Conservation (phyloP, 2,888 invertebrate species). For the Dryobotodes eremita region DNA sequence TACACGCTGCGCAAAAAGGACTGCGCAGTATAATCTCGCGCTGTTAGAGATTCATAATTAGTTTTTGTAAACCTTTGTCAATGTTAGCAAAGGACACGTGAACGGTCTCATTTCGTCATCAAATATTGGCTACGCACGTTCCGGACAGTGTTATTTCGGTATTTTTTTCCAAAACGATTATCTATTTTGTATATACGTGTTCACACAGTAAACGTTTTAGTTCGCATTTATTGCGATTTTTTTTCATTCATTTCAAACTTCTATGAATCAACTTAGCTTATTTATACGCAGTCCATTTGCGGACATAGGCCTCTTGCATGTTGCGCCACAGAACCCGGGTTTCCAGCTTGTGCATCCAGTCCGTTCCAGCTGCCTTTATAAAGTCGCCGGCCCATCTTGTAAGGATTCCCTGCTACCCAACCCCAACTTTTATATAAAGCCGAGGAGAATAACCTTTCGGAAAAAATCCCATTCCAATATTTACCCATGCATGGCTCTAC, state of each 20-base stretch:
- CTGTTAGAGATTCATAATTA: constrained; percentile 66
- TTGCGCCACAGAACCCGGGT: neutral
- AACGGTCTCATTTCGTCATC: constrained; percentile 58
- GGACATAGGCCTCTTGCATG: neutral
- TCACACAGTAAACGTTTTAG: neutral
- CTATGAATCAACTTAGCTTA: neutral
- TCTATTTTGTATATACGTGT: constrained; percentile 16
- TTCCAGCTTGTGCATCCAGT: neutral
- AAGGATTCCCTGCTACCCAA: neutral
- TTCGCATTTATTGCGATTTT: neutral
- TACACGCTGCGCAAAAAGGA: constrained; percentile 66
- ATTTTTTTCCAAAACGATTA: constrained; percentile 31
- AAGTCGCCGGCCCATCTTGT: neutral
- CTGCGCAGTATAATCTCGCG: constrained; percentile 73
- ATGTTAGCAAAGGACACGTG: constrained; percentile 73
- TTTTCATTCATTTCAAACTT: neutral
- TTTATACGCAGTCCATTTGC: neutral
- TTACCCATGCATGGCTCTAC: neutral
- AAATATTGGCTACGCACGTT: constrained; percentile 29
- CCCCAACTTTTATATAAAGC: too few species aligned
- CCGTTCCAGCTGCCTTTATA: neutral
- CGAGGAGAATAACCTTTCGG: neutral
- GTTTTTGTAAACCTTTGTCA: constrained; percentile 72
- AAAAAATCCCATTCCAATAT: neutral
- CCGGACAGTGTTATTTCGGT: constrained; percentile 9